A percentile compares a stretch with the other conserved stretches of the same genome.
Evolutionary conservation across 1,140 invertebrate genomes (phyloP).

Genomic region (Pseudomyrmex sp.): DNA sequence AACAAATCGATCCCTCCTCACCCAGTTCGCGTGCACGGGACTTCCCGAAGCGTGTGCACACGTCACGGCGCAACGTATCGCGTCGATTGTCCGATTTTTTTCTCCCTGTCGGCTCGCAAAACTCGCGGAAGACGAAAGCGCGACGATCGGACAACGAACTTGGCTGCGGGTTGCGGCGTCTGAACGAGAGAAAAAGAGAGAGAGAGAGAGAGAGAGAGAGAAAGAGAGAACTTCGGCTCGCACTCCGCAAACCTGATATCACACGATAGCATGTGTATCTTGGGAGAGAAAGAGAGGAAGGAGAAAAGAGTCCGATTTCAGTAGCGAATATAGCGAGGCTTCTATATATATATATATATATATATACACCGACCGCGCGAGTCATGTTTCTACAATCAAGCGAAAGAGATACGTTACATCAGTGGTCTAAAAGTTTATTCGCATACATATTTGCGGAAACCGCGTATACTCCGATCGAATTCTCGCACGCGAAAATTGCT

Average conservation of each 20-base stretch:
- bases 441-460: no score
- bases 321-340: no score
- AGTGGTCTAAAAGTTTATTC: no score
- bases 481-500: no score
- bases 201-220: no score
- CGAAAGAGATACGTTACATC: no score
- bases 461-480: no score
- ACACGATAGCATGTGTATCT: not conserved
- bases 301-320: no score
- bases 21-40: constrained; percentile 34
- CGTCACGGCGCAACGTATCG: constrained; percentile 1
- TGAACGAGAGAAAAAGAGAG: no score
- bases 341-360: no score
- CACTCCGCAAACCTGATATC: constrained; percentile 6
- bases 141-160: not conserved
- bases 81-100: constrained; percentile 49
- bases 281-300: not conserved
- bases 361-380: no score
- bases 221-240: not conserved
- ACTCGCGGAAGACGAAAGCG: not conserved
- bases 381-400: no score
- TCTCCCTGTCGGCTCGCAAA: constrained; percentile 23
- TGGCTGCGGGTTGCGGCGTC: not conserved
- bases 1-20: constrained; percentile 69
- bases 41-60: not conserved